Percentiles rank a stretch among this genome's conserved stretches.
These are phyloP conservation scores for Poeciliopsis prolifica DNA, from an alignment of 2,113 vertebrate genomes.

Conservation along the genomic window DNA sequence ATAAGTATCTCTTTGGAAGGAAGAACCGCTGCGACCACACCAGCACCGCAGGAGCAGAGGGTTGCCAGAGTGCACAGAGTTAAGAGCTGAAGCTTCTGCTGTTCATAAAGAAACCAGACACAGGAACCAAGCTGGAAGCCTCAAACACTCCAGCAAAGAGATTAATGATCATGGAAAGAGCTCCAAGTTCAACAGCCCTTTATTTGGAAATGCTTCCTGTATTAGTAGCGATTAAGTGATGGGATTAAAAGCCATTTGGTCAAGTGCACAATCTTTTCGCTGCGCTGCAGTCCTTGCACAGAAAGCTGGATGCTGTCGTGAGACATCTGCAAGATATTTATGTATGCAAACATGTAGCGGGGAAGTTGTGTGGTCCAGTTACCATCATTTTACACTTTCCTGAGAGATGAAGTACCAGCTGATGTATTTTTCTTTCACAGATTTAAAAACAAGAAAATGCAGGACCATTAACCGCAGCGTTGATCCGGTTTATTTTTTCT, in stretches of 20 bases:
- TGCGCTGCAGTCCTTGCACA: background rate
- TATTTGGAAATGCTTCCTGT: conserved; percentile 9
- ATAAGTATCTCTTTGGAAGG: conserved; percentile 18
- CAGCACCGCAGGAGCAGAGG: conserved; percentile 1
- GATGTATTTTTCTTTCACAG: background rate
- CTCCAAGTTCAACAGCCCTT: conserved; percentile 3
- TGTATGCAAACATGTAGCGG: background rate
- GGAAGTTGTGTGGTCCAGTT: conserved; percentile 13
- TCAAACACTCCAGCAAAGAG: conserved; percentile 19
- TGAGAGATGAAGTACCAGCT: background rate
- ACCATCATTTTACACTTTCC: conserved; percentile 15
- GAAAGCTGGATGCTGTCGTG: background rate
- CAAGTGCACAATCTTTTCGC: conserved; percentile 9
- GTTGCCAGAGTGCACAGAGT: conserved; percentile 22
- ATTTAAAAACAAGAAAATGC: background rate
- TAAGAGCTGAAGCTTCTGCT: background rate
- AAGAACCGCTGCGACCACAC: conserved; percentile 11
- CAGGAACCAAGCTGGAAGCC: conserved; percentile 18
- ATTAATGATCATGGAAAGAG: conserved; percentile 25
- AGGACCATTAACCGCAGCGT: background rate
- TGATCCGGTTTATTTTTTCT: background rate
- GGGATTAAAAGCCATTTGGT: conserved; percentile 22
- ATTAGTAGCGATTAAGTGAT: conserved; percentile 8
- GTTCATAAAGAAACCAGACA: conserved; percentile 25
- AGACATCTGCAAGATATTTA: conserved; percentile 23